Conservation (phyloP, 2,797 vertebrate genomes). For the Cirrhinus molitorella region DNA sequence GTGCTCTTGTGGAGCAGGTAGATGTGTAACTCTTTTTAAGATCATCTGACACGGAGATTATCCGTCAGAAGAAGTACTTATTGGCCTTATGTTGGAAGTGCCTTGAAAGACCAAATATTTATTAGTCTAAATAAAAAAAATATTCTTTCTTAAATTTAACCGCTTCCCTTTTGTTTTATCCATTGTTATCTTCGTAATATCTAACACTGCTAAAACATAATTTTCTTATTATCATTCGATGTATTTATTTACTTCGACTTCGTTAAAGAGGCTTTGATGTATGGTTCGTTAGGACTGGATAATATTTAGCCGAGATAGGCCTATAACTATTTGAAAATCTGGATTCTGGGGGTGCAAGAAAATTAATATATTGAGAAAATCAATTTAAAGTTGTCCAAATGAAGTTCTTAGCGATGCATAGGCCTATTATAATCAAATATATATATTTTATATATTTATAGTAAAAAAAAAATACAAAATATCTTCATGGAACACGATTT, state of each 20-base stretch:
- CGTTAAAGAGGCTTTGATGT: not conserved
- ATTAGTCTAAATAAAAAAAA: constrained; percentile 65
- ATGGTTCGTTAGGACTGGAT: too few relatives aligned
- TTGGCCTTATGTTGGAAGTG: constrained; percentile 73
- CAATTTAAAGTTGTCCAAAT: too few relatives aligned
- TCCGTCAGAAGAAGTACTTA: constrained; percentile 78
- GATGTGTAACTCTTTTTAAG: constrained; percentile 39
- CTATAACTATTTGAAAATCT: too few relatives aligned
- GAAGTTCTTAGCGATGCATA: too few relatives aligned
- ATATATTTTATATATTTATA: too few relatives aligned
- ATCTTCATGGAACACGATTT: too few relatives aligned
- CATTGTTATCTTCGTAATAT: not conserved
- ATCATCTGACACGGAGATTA: constrained; percentile 48
- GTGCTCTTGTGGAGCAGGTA: constrained; percentile 63
- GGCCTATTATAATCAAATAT: too few relatives aligned
- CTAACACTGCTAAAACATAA: too few relatives aligned
- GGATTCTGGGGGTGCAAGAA: too few relatives aligned
- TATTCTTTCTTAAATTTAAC: constrained; percentile 60
- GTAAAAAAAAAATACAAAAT: too few relatives aligned
- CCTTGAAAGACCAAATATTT: constrained; percentile 76
- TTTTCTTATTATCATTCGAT: not conserved
- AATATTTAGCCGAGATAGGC: too few relatives aligned
- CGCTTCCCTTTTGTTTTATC: not conserved
- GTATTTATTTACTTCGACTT: not conserved
- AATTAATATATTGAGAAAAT: too few relatives aligned